phyloP scores from a whole-genome alignment of 1,140 invertebrate species.

The Heliconius himera region DNA sequence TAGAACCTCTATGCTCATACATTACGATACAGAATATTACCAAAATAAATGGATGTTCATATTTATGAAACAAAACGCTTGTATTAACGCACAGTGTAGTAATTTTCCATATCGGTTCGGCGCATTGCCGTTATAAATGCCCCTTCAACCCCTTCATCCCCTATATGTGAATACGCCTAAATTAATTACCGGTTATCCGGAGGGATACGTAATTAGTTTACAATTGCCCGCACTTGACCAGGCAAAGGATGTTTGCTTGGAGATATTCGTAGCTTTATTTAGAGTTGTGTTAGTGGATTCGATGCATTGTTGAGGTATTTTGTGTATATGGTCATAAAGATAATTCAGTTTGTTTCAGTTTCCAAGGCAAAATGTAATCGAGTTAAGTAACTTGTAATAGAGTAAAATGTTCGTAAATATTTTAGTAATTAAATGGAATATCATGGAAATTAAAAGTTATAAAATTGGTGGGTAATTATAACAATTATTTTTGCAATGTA shows the following conservation, averaged over 20 bases:
- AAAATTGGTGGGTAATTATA: too few relatives aligned
- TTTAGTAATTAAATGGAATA: too few relatives aligned
- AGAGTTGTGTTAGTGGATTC: not conserved
- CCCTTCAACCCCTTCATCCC: not conserved
- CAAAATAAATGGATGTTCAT: not conserved
- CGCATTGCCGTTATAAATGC: conserved; percentile 12
- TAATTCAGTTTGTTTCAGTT: too few relatives aligned
- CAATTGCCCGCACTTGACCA: conserved; percentile 11
- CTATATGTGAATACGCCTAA: conserved; percentile 9
- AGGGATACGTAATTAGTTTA: conserved; percentile 21
- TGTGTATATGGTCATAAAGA: too few relatives aligned
- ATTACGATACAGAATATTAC: too few relatives aligned
- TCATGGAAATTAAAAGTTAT: too few relatives aligned
- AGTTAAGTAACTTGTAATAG: too few relatives aligned
- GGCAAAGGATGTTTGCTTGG: not conserved
- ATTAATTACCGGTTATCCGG: conserved; percentile 16
- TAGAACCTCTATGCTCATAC: too few relatives aligned
- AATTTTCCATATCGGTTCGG: not conserved
- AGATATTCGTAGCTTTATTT: not conserved
- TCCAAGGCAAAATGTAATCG: too few relatives aligned
- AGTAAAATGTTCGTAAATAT: too few relatives aligned
- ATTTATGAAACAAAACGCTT: conserved; percentile 2
- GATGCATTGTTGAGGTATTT: not conserved
- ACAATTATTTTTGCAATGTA: too few relatives aligned
- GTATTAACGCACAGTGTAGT: conserved; percentile 2